phyloP scores from a whole-genome alignment of 2,113 vertebrate genomes.

The Phodopus roborovskii region DNA sequence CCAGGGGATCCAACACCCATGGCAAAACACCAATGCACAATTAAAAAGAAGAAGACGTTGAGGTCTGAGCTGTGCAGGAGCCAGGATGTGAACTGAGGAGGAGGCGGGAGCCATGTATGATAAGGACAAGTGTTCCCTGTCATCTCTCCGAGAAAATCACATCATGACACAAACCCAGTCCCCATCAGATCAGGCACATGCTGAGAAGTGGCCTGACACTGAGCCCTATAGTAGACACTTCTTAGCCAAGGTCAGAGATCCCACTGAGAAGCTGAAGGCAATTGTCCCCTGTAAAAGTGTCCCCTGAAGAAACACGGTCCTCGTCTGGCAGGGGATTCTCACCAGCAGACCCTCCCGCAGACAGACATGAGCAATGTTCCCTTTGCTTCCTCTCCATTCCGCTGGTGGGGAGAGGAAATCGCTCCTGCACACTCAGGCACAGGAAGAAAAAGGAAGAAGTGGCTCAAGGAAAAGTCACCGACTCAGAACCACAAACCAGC shows the following conservation, averaged over 20 bases:
- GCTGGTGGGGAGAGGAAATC: neutral
- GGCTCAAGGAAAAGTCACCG: conserved; percentile 63
- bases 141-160: neutral
- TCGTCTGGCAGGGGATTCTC: no score
- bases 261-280: neutral
- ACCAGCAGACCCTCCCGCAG: neutral
- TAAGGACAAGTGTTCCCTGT: neutral
- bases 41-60: neutral
- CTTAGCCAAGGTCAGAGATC: neutral
- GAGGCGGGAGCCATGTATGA: neutral
- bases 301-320: neutral
- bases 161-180: neutral
- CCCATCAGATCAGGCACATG: neutral
- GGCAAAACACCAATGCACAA: no score
- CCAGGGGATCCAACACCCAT: no score
- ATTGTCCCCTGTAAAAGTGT: neutral
- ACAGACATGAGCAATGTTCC: neutral
- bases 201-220: neutral
- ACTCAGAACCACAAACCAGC: conserved; percentile 1
- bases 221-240: neutral
- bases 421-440: neutral
- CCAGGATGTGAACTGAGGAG: neutral
- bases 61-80: neutral
- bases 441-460: conserved; percentile 61
- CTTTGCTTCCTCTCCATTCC: neutral